Evolutionary conservation across 2,797 vertebrate genomes (phyloP), one percentile per base, ranked within the genome.

Genomic region (Linurgus olivaceus): DNA sequence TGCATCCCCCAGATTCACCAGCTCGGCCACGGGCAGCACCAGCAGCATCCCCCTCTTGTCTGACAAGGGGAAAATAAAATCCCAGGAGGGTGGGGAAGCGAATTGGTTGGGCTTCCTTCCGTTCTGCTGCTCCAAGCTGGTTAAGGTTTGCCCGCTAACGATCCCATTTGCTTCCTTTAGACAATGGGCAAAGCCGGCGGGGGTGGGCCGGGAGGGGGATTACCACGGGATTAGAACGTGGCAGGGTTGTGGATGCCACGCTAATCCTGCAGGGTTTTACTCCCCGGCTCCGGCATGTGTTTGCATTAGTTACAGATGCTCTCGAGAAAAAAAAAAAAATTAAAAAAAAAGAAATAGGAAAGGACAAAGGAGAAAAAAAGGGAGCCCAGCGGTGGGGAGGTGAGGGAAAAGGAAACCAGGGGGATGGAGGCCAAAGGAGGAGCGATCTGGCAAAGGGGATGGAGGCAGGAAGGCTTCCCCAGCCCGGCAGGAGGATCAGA

Each of bases 111-210:
- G 71, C 66, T 93, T 93, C 92, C 62, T 93, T 88, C 92, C 58
- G 62, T 83, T 78, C 50, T 91, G 90, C 94, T 4, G 76, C 88
- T 94, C 90, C 85, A 54, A 93, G 90, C 95, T 83, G 90, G 95
- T 96, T 90, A 90, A 88, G 93, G 90, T 92, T 94, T 95, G 92
- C 93, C 93, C 3, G 67, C 57, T 96, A 87, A 88, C 74, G 63
- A 97, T 85, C 92, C 93, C 90, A 93, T 94, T 96, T 95, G 90
- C 83, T 85, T 67, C 90, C 94, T 71, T 95, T 96, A 96, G 93
- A 97, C 94, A 96, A 96, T 85, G 91, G 90, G 44, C 73, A 85
- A 47, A 95, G 88, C 77, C 42, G 26, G 61, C 2, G 4, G 93
- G 95, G 95, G 90, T 33, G 95, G 94, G 95, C 92, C 45, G 67